Evolutionary conservation across 2,113 vertebrate genomes (phyloP).

Genomic region (Nannobrachium achirus): DNA sequence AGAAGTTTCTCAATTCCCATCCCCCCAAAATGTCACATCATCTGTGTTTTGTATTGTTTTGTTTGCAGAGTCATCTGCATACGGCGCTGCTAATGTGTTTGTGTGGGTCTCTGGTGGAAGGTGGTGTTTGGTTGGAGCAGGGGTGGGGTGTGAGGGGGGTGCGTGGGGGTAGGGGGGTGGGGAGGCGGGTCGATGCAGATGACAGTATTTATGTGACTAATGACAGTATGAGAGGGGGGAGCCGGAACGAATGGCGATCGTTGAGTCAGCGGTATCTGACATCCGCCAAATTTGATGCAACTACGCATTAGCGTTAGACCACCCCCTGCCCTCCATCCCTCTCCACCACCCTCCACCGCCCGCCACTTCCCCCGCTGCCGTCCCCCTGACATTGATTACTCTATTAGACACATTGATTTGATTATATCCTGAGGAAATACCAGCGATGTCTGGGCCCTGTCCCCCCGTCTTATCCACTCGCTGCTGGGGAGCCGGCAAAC

Average conservation of each 20-base stretch:
- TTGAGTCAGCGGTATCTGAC: constrained; percentile 72
- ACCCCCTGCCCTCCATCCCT: constrained; percentile 39
- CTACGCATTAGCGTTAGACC: constrained; percentile 52
- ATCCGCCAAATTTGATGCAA: constrained; percentile 64
- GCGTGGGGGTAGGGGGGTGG: not conserved
- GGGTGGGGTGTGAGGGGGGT: not conserved
- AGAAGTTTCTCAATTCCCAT: not conserved
- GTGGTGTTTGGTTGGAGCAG: not conserved
- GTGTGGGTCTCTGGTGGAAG: constrained; percentile 1
- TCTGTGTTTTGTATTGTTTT: constrained; percentile 55
- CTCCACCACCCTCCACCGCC: not conserved
- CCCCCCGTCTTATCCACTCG: constrained; percentile 63
- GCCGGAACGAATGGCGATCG: constrained; percentile 64
- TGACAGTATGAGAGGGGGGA: constrained; percentile 60
- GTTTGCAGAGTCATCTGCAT: constrained; percentile 44
- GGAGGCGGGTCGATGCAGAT: constrained; percentile 60
- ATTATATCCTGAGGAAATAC: constrained; percentile 78
- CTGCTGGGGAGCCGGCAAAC: constrained; percentile 28
- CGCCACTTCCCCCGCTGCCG: constrained; percentile 37
- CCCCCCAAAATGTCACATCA: constrained; percentile 58
- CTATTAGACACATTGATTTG: constrained; percentile 81
- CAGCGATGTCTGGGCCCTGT: constrained; percentile 56
- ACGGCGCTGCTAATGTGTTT: constrained; percentile 22
- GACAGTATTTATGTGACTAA: constrained; percentile 55
- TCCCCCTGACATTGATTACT: constrained; percentile 74